Conservation (phyloP, 1,140 invertebrate genomes). For the Aricia agestis region DNA sequence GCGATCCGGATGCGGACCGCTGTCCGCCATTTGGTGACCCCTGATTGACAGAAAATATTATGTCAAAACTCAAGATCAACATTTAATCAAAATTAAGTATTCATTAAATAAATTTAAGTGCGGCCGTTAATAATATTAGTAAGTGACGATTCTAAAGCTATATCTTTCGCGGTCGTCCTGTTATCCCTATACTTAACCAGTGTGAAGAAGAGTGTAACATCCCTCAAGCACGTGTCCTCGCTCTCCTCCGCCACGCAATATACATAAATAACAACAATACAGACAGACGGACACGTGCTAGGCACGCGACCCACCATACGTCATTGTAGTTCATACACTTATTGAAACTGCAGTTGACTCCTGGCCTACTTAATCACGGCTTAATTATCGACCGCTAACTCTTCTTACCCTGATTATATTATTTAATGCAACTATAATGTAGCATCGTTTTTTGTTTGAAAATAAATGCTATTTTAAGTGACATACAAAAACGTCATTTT, state of each 20-base stretch:
- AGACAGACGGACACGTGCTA: slow-evolving; percentile 45
- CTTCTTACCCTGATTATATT: neutral
- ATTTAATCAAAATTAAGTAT: too few relatives aligned
- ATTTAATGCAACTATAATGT: too few relatives aligned
- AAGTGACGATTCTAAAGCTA: neutral
- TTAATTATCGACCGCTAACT: neutral
- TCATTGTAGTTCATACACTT: slow-evolving; percentile 42
- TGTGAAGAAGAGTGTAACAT: slow-evolving; percentile 17
- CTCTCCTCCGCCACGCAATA: slow-evolving; percentile 54
- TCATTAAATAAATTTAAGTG: too few relatives aligned
- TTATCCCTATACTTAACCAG: neutral
- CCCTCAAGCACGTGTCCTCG: slow-evolving; percentile 43
- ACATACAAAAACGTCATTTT: too few relatives aligned
- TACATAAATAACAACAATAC: slow-evolving; percentile 65
- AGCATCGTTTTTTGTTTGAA: too few relatives aligned
- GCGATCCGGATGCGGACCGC: too few relatives aligned
- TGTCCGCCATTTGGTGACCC: too few relatives aligned
- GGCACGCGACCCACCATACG: slow-evolving; percentile 38
- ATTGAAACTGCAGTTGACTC: slow-evolving; percentile 34
- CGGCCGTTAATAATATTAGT: too few relatives aligned
- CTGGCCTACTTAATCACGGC: slow-evolving; percentile 1
- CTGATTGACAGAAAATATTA: too few relatives aligned
- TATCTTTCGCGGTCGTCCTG: neutral
- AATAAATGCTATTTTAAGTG: too few relatives aligned
- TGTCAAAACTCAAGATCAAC: too few relatives aligned